phyloP scores from a whole-genome alignment of 1,140 invertebrate genomes.

The Gonatopus flavifemur region DNA sequence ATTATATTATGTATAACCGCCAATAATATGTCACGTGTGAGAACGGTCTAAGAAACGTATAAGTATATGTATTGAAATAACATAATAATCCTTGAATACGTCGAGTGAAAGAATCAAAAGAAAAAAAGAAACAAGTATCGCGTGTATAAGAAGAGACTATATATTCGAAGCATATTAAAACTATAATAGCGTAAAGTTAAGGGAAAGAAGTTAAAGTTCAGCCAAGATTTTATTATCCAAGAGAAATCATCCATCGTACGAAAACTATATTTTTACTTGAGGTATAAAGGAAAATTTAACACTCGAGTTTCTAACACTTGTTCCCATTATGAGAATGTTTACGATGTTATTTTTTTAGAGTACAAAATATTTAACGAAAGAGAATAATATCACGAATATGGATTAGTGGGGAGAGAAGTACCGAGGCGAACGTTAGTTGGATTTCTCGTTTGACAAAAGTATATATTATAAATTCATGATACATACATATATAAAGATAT shows the following conservation, averaged over 20 bases:
- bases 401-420: slow-evolving; percentile 25
- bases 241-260: too few species aligned
- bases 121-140: too few species aligned
- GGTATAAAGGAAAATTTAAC: slow-evolving; percentile 35
- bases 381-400: slow-evolving; percentile 25
- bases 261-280: slow-evolving; percentile 55
- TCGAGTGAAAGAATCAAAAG: slow-evolving; percentile 3
- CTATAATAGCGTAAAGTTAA: slow-evolving; percentile 18
- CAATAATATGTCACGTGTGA: background rate
- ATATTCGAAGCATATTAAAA: slow-evolving; percentile 10
- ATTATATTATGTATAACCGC: background rate
- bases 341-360: slow-evolving; percentile 51
- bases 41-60: background rate
- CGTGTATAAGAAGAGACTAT: slow-evolving; percentile 11
- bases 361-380: slow-evolving; percentile 42
- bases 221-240: too few species aligned
- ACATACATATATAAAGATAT: background rate
- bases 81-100: background rate
- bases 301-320: slow-evolving; percentile 42
- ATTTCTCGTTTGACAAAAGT: background rate
- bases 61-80: background rate
- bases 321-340: slow-evolving; percentile 25
- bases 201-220: slow-evolving; percentile 14
- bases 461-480: background rate
- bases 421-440: background rate